Evolutionary conservation across 2,888 invertebrate species (phyloP), one percentile per base, ranked within the genome.

Genomic region (Eutolmus rufibarbis): DNA sequence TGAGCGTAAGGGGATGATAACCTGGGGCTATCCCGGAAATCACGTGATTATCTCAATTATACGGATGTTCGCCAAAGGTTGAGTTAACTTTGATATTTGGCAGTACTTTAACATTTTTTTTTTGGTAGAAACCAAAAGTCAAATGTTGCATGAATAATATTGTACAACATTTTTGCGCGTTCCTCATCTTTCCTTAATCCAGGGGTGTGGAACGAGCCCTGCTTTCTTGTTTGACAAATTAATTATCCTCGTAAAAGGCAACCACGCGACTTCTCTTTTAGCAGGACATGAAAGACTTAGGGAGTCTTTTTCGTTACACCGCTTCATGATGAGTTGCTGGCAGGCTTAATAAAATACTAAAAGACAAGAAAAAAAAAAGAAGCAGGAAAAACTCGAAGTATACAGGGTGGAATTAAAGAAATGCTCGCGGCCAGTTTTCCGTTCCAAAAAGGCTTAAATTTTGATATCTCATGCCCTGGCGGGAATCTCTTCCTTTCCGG

Each of bases 371-470:
- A 81, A 23, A 57, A 57, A 57, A 57, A 57, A 57, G 7, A 57
- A 19, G n/a, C 57, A 57, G 57, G 5, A 57, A 57, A 57, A 57
- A 57, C 23, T 56, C 19, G n/a, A 1, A 8, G 56, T 31, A 56
- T 56, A 31, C 56, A 56, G 81, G 56, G 40, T 16, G 66, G 84
- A 84, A 84, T 84, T 84, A 84, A 74, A 74, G 66, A 84, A 74
- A 57, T 66, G 66, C 74, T 84, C 43, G 28, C 43, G 74, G 84
- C 46, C 23, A 66, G 23, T 66, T 40, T 84, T 31, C 81, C 40
- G 84, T 40, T 19, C 37, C 23, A 19, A 74, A 84, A 84, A 84
- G 74, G 84, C 84, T 84, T 84, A 66, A 84, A 84, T 84, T 84
- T 84, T 84, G 66, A 66, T 84, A 37, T 40, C 66, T 19, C 5